Base-by-base conservation (phyloP, 2,113 vertebrate species). In the Apodemus sylvaticus region DNA sequence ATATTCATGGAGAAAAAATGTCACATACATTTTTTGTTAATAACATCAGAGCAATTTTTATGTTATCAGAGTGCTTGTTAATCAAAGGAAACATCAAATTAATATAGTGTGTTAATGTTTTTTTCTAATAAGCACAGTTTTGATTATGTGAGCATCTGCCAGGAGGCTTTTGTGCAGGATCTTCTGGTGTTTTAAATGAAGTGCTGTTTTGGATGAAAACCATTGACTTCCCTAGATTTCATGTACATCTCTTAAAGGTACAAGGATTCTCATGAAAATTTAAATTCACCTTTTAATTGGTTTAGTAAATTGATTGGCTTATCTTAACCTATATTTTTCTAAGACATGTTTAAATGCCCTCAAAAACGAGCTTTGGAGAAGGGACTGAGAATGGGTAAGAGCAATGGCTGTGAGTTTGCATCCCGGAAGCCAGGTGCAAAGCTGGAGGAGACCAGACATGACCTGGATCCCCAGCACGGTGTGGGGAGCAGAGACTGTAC, bases 61-160 rank as follows among this genome's bases (percentile, higher is more conserved):
- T 86, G 91, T 85, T 94, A 64, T 90, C 64, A 82, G 55, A 93
- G 94, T 94, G n/a, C 88, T 83, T 89, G 62, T 89, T 95, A 97
- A 96, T 89, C 94, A 95, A 96, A 94, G 53, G 91, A 97, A 95
- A 89, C 42, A 85, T 96, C 64, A 82, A 94, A 39, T 86, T 91
- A 97, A 96, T 94, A 53, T 29, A 94, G 73, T 96, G 42, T 91
- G 89, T 51, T 96, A 94, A 86, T 94, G 39, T 95, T 95, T 88
- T 86, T 85, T 82, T 5, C 42, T 96, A 97, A 91, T 83, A 58
- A 78, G 90, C 73, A 95, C 19, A 81, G 70, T 95, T 92, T 94
- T 87, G 55, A 90, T 94, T 95, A 55, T 95, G 64, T 92, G 77
- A 96, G 66, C 93, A 95, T 95, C 86, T 96, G 91, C 58, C 94